These are phyloP conservation scores for Dissostichus mawsoni DNA, from an alignment of 2,113 vertebrate genomes.

Conservation along the genomic window DNA sequence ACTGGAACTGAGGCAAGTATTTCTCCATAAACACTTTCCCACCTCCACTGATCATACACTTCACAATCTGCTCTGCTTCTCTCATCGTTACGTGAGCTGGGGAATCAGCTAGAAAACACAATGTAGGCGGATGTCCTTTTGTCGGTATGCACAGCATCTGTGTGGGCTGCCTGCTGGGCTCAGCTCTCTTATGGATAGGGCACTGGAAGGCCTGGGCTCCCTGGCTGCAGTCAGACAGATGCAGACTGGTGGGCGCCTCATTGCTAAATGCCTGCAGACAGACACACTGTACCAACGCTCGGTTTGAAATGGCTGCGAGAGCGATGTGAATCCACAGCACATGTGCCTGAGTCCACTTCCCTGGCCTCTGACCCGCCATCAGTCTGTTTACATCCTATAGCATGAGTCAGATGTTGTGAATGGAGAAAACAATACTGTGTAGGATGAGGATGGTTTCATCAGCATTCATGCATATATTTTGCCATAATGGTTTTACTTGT, in stretches of 20 bases:
- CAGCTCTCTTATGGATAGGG: slow-evolving; percentile 76
- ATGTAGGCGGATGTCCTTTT: slow-evolving; percentile 83
- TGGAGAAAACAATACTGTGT: slow-evolving; percentile 54
- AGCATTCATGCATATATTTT: slow-evolving; percentile 33
- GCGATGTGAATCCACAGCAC: slow-evolving; percentile 30
- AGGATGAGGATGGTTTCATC: slow-evolving; percentile 63
- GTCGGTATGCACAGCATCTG: slow-evolving; percentile 78
- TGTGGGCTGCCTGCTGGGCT: slow-evolving; percentile 78
- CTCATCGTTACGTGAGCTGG: slow-evolving; percentile 74
- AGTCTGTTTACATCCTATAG: slow-evolving; percentile 51
- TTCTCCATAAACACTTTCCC: slow-evolving; percentile 64
- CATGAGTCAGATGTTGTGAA: slow-evolving; percentile 66
- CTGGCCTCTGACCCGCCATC: slow-evolving; percentile 62
- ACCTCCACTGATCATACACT: slow-evolving; percentile 68
- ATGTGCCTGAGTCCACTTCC: slow-evolving; percentile 56
- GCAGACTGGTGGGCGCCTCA: slow-evolving; percentile 83
- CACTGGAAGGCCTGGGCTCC: slow-evolving; percentile 69
- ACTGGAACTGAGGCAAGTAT: slow-evolving; percentile 67
- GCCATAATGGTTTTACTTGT: slow-evolving; percentile 1
- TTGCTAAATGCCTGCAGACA: slow-evolving; percentile 71
- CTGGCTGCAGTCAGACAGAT: slow-evolving; percentile 77
- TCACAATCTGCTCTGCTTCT: slow-evolving; percentile 75
- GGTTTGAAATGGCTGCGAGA: slow-evolving; percentile 47
- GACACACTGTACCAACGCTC: slow-evolving; percentile 45
- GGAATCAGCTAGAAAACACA: slow-evolving; percentile 77